Conservation (phyloP, 2,113 vertebrate genomes). For the Plecturocebus donacophilus region DNA sequence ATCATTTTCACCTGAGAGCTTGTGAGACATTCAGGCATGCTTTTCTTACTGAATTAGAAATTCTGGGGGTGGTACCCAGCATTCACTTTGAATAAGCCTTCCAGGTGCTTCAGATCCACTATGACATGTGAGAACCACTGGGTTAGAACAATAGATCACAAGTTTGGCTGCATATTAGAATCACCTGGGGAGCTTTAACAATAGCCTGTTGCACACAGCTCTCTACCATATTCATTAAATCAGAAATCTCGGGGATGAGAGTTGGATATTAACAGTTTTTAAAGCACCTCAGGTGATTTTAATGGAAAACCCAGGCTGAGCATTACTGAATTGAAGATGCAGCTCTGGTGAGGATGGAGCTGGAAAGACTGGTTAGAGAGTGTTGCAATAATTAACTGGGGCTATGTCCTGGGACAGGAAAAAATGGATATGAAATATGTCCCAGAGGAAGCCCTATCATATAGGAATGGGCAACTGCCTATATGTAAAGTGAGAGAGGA, state of each 20-base stretch:
- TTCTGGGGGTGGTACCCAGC: neutral
- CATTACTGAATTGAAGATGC: neutral
- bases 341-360: neutral
- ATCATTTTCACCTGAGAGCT: neutral
- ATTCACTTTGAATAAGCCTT: neutral
- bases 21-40: neutral
- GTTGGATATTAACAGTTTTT: neutral
- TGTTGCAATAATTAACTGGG: neutral
- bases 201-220: neutral
- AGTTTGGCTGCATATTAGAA: neutral
- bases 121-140: neutral
- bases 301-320: neutral
- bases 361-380: neutral
- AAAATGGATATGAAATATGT: neutral
- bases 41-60: neutral
- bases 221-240: neutral
- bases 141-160: neutral
- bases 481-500: neutral
- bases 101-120: neutral
- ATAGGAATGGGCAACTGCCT: neutral
- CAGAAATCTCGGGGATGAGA: neutral
- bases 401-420: neutral
- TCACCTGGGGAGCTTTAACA: neutral
- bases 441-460: neutral
- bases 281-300: constrained; percentile 11